Evolutionary conservation across 2,797 vertebrate species (phyloP).

Genomic region (Pseudocheirus occidentalis): DNA sequence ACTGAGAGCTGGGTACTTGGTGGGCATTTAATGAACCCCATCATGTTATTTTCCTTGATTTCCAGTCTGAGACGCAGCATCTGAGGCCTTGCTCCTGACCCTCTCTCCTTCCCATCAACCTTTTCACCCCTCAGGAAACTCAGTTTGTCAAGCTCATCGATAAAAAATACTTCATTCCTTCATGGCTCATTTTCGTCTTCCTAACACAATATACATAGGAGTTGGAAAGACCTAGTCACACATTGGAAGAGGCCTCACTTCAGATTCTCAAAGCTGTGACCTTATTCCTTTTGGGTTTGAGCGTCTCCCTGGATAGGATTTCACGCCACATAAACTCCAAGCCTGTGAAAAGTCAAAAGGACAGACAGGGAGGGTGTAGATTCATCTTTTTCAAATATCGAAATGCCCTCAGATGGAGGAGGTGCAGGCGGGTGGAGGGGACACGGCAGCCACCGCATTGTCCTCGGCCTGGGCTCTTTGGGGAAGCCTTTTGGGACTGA

Average conservation of each 20-base stretch:
- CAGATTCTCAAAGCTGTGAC: slow-evolving; percentile 78
- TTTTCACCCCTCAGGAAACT: slow-evolving; percentile 79
- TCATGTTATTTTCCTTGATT: not conserved
- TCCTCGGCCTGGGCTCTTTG: slow-evolving; percentile 59
- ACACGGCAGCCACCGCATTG: slow-evolving; percentile 67
- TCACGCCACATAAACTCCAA: slow-evolving; percentile 81
- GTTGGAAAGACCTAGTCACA: slow-evolving; percentile 83
- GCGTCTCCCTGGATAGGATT: slow-evolving; percentile 77
- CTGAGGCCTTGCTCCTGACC: slow-evolving; percentile 61
- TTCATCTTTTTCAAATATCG: slow-evolving; percentile 69
- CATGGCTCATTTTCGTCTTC: slow-evolving; percentile 74
- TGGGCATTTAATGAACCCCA: not conserved
- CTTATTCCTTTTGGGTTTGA: slow-evolving; percentile 78
- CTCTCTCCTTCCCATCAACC: slow-evolving; percentile 71
- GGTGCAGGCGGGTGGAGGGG: slow-evolving; percentile 42
- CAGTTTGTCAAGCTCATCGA: slow-evolving; percentile 73
- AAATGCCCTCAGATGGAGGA: slow-evolving; percentile 64
- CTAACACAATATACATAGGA: slow-evolving; percentile 59
- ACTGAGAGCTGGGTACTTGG: slow-evolving; percentile 37
- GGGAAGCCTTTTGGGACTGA: slow-evolving; percentile 64
- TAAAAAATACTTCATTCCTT: slow-evolving; percentile 72
- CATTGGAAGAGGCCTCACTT: slow-evolving; percentile 74
- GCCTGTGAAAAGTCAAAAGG: slow-evolving; percentile 78
- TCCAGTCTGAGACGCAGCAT: slow-evolving; percentile 50
- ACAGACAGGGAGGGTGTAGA: slow-evolving; percentile 69